Conservation (phyloP, 2,113 vertebrate genomes). For the Arothron firmamentum region DNA sequence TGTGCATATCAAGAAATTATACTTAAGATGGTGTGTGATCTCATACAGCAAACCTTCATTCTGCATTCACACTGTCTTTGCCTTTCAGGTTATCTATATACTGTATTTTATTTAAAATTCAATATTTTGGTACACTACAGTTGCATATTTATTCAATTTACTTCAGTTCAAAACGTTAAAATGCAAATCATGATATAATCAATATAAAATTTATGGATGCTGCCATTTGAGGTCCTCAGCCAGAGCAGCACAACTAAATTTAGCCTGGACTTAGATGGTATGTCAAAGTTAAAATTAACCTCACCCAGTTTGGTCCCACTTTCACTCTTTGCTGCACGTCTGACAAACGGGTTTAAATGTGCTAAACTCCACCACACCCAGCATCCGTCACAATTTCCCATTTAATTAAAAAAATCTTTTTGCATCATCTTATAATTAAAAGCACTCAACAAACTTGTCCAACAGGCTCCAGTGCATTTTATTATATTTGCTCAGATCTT, state of each 20-base stretch:
- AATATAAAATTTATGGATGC: neutral
- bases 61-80: too few species aligned
- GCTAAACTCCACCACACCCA: neutral
- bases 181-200: too few species aligned
- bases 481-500: slow-evolving; percentile 61
- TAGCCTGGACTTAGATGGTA: slow-evolving; percentile 33
- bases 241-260: slow-evolving; percentile 36
- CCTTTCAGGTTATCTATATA: too few species aligned
- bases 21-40: too few species aligned
- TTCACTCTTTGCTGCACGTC: slow-evolving; percentile 2
- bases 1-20: too few species aligned
- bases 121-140: too few species aligned
- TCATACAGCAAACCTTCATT: too few species aligned
- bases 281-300: slow-evolving; percentile 52
- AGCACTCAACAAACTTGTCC: slow-evolving; percentile 9
- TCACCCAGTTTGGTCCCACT: slow-evolving; percentile 18
- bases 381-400: neutral
- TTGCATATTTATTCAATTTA: too few species aligned
- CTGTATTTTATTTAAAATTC: too few species aligned
- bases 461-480: slow-evolving; percentile 65
- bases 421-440: neutral
- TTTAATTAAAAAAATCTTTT: neutral
- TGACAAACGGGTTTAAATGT: neutral
- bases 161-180: too few species aligned
- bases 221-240: slow-evolving; percentile 16